These are phyloP conservation scores for Coelopa frigida DNA, from an alignment of 1,140 invertebrate genomes.

Conservation along the genomic window DNA sequence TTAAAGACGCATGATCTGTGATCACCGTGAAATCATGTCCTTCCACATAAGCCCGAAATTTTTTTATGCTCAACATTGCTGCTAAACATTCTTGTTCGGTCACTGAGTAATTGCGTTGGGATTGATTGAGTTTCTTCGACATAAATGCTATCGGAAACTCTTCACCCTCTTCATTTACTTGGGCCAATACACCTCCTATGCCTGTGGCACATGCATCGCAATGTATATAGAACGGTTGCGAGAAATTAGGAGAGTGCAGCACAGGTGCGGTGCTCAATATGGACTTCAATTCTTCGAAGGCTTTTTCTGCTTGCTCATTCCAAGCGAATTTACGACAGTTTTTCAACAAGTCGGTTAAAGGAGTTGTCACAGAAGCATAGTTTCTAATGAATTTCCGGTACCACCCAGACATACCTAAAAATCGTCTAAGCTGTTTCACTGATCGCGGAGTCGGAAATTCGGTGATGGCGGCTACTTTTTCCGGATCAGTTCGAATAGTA, in stretches of 20 bases:
- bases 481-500: constrained; percentile 39
- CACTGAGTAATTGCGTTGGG: constrained; percentile 9
- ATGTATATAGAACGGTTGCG: constrained; percentile 14
- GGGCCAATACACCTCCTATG: constrained; percentile 15
- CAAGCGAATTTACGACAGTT: constrained; percentile 7
- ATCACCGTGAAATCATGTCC: constrained; percentile 3
- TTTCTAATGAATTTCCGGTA: constrained; percentile 35
- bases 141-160: constrained; percentile 14
- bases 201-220: constrained; percentile 9
- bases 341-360: constrained; percentile 18
- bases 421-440: constrained; percentile 39
- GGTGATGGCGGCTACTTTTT: constrained; percentile 18
- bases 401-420: constrained; percentile 45
- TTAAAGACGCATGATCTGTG: constrained; percentile 4
- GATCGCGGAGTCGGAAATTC: constrained; percentile 8
- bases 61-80: constrained; percentile 1
- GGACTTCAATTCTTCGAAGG: constrained; percentile 4
- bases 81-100: constrained; percentile 11
- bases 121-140: constrained; percentile 5
- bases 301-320: constrained; percentile 1
- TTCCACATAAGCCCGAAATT: constrained; percentile 6
- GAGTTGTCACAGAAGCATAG: constrained; percentile 26
- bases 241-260: constrained; percentile 25
- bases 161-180: constrained; percentile 13
- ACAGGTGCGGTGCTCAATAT: constrained; percentile 16